phyloP scores from a whole-genome alignment of 2,888 invertebrate genomes.

The Liopterus haemorrhoidalis region DNA sequence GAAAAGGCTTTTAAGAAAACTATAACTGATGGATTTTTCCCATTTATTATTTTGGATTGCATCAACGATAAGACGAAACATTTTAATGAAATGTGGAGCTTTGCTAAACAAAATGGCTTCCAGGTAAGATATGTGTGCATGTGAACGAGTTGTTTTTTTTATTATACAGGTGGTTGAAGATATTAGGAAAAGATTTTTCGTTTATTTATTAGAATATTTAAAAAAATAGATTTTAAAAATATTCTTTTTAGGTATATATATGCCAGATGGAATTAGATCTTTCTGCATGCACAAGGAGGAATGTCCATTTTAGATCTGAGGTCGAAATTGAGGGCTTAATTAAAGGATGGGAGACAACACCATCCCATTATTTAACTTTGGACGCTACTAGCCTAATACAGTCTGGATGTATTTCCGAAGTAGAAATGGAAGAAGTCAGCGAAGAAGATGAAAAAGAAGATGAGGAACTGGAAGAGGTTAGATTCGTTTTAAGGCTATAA shows the following conservation, averaged over 20 bases:
- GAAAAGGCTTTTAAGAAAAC: slow-evolving; percentile 87
- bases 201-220: neutral
- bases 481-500: slow-evolving; percentile 25
- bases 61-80: slow-evolving; percentile 75
- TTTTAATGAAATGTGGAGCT: slow-evolving; percentile 84
- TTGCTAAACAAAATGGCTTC: slow-evolving; percentile 77
- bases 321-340: slow-evolving; percentile 71
- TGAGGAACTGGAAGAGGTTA: slow-evolving; percentile 50
- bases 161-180: slow-evolving; percentile 3
- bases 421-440: slow-evolving; percentile 66
- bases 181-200: slow-evolving; percentile 4
- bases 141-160: slow-evolving; percentile 9
- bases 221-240: neutral
- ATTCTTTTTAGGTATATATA: slow-evolving; percentile 70
- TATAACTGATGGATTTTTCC: slow-evolving; percentile 82
- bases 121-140: slow-evolving; percentile 62
- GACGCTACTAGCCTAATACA: slow-evolving; percentile 81
- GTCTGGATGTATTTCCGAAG: slow-evolving; percentile 73
- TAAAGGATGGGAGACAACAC: slow-evolving; percentile 70
- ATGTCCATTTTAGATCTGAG: slow-evolving; percentile 74
- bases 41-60: slow-evolving; percentile 89
- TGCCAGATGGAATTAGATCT: slow-evolving; percentile 81
- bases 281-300: slow-evolving; percentile 71
- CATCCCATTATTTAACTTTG: slow-evolving; percentile 71
- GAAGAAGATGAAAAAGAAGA: slow-evolving; percentile 40